These are phyloP conservation scores for Drosophila kokeensis DNA, from an alignment of 2,888 invertebrate genomes.

Conservation along the genomic window DNA sequence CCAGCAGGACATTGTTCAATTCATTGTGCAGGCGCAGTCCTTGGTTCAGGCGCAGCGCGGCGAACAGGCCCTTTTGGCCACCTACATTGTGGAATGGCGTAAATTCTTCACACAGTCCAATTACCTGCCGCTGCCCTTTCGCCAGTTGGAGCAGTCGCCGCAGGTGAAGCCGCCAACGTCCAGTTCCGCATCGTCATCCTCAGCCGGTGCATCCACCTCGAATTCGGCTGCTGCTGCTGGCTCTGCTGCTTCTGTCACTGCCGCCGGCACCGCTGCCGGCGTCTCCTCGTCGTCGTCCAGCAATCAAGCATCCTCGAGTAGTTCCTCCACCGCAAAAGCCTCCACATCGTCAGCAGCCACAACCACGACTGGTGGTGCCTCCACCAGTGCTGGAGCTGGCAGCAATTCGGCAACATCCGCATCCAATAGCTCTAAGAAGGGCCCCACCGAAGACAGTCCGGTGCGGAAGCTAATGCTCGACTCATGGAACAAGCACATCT, in stretches of 20 bases:
- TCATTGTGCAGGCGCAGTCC: conserved; percentile 96
- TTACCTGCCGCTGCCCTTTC: conserved; percentile 98
- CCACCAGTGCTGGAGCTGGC: conserved; percentile 40
- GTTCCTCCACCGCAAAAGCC: conserved; percentile 58
- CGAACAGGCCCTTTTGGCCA: conserved; percentile 97
- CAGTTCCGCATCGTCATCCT: conserved; percentile 58
- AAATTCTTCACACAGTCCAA: conserved; percentile 99
- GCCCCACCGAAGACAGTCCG: conserved; percentile 93
- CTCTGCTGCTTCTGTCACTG: background rate
- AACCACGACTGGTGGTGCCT: conserved; percentile 8
- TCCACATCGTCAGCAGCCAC: conserved; percentile 52
- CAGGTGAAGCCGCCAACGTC: conserved; percentile 87
- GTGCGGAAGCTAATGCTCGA: conserved; percentile 98
- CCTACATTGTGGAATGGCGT: conserved; percentile 99
- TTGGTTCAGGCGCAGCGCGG: conserved; percentile 96
- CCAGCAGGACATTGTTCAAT: conserved; percentile 96
- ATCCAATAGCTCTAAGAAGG: conserved; percentile 85
- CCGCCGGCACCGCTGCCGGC: conserved; percentile 5
- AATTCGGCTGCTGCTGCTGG: conserved; percentile 45
- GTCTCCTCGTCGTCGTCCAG: conserved; percentile 43
- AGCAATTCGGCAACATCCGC: conserved; percentile 62
- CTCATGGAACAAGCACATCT: conserved; percentile 99
- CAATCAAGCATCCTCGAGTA: conserved; percentile 58
- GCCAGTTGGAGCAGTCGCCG: conserved; percentile 94
- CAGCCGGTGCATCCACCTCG: conserved; percentile 55